Base-by-base conservation (phyloP, 2,888 invertebrate species). In the Junonia oenone region DNA sequence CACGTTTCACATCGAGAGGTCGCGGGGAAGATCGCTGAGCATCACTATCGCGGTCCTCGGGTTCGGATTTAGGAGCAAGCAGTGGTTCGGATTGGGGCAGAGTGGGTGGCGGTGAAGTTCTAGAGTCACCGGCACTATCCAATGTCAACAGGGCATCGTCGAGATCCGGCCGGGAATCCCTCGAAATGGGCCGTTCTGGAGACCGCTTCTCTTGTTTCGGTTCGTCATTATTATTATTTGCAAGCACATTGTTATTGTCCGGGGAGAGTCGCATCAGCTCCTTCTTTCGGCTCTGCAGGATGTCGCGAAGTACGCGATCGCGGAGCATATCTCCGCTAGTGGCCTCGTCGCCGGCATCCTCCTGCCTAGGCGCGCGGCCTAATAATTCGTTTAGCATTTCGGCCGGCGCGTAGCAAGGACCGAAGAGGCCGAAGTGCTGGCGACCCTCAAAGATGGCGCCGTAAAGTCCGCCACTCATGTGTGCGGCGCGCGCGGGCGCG, bases 351-450 rank as follows among this genome's bases (percentile, higher is more conserved):
- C 91, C 81, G 72, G 86, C 75, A 65, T 91, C 92, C 69, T 91
- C 94, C 81, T 93, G 94, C 81, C 94, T 94, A 78, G 94, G 94
- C 80, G 96, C 94, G 69, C 96, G 93, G 68, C 95, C 95, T 73
- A 96, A 92, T 66, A 97, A 92, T 91, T 97, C 97, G 93, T 96
- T 96, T 75, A 97, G 93, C 96, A 97, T 96, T 89, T 96, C 97
- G 78, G 95, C 94, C 89, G 96, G 95, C 81, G 95, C 94, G 92
- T 95, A 95, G 90, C 95, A 95, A 79, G 95, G 94, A 78, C 94
- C 94, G 88, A 96, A 96, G 69, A 96, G 93, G 87, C 94, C 93
- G 91, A 95, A 95, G 86, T 93, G 93, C 89, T 94, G 94, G 84
- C 94, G 94, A 90, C 93, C 93, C 91, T 94, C 93, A 89, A 96